These are phyloP conservation scores for Ladona fulva DNA, from an alignment of 1,140 invertebrate genomes.

Conservation along the genomic window DNA sequence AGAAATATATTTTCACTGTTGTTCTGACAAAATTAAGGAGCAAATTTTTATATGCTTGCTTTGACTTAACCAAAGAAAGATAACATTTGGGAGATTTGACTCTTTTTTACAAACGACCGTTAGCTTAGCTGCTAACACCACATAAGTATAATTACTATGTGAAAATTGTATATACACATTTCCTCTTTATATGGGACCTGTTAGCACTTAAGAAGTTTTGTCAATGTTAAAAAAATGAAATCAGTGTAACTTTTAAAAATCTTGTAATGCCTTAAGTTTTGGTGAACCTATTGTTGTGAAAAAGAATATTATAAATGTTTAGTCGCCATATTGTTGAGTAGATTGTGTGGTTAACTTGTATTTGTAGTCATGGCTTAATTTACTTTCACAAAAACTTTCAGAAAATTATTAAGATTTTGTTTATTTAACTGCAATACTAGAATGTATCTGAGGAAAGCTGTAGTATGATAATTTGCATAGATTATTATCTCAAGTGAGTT, in stretches of 20 bases:
- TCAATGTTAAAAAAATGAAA: not conserved
- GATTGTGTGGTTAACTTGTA: not conserved
- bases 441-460: too few relatives aligned
- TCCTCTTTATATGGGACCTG: slow-evolving; percentile 4
- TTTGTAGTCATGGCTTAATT: not conserved
- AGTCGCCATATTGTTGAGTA: not conserved
- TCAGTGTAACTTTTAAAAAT: not conserved
- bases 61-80: too few relatives aligned
- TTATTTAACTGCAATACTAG: too few relatives aligned
- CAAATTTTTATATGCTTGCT: too few relatives aligned
- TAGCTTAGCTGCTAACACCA: not conserved
- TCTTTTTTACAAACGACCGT: too few relatives aligned
- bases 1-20: too few relatives aligned
- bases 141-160: not conserved
- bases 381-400: not conserved
- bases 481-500: too few relatives aligned
- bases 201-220: not conserved
- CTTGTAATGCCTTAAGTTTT: not conserved
- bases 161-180: slow-evolving; percentile 8
- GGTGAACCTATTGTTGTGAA: not conserved
- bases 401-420: not conserved
- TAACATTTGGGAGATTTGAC: too few relatives aligned
- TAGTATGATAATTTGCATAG: too few relatives aligned
- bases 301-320: not conserved
- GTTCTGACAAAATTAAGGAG: too few relatives aligned